Evolutionary conservation across 2,113 vertebrate species (phyloP).

Genomic region (Rhipidura dahli): DNA sequence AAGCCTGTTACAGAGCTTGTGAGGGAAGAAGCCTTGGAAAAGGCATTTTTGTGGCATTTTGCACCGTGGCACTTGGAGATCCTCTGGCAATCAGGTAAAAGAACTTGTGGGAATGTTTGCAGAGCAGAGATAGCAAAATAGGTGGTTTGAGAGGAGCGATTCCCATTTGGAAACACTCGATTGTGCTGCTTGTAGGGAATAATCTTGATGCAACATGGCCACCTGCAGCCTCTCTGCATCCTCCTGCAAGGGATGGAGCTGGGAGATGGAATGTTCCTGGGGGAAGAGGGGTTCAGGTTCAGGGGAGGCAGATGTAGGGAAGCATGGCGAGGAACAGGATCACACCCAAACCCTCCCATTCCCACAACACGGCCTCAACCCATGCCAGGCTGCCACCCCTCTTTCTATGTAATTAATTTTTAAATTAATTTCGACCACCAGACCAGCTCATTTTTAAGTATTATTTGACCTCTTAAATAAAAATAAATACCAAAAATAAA

Average conservation of each 20-base stretch:
- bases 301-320: not conserved
- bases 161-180: rapidly evolving
- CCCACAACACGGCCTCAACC: not conserved
- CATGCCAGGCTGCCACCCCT: not conserved
- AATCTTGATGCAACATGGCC: not conserved
- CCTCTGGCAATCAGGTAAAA: not conserved
- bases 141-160: rapidly evolving
- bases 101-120: not conserved
- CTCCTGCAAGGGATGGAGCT: not conserved
- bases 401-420: not conserved
- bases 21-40: not conserved
- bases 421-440: slow-evolving; percentile 24
- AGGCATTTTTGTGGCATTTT: rapidly evolving
- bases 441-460: slow-evolving; percentile 65
- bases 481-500: slow-evolving; percentile 65
- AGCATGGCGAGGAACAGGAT: not conserved
- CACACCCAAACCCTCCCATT: not conserved
- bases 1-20: not conserved
- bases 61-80: rapidly evolving
- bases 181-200: not conserved
- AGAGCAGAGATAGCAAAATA: not conserved
- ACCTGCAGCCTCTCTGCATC: not conserved
- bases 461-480: slow-evolving; percentile 83
- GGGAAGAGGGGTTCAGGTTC: not conserved
- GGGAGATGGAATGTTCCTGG: not conserved